Evolutionary conservation across 2,113 vertebrate species (phyloP), one percentile per base, ranked within the genome.

Genomic region (Daphoenositta chrysoptera): DNA sequence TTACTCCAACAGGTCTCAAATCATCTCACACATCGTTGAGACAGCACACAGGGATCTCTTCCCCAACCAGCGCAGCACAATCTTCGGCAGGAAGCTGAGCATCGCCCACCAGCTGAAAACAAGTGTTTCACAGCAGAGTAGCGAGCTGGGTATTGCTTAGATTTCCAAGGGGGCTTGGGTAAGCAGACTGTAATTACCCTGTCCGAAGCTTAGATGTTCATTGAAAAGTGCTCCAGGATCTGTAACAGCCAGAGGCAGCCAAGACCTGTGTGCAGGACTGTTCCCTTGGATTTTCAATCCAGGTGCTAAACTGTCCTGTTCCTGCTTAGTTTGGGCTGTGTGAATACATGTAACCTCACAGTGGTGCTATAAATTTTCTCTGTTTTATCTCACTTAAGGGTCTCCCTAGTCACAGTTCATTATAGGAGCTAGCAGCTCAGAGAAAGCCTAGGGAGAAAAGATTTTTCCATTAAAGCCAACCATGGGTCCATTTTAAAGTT

Each of bases 1-100:
- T 71, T 53, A 33, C 39, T 44, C 37, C n/a, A 40, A 24, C 15
- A 24, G 28, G 20, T 80, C 33, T 76, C 53, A 57, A 57, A 65
- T n/a, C 7, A 13, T 51, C 66, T 69, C 26, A 2, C 24, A 1
- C 3, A 0, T 27, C 2, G 14, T 37, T 76, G 63, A 64, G 56
- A 5, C 33, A 12, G 40, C 2, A 2, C 23, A 15, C 7, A 3
- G 69, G 64, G 35, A 65, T 82, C 57, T 7, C 53, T 54, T 76
- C 45, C 69, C 42, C 81, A 48, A 1, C 15, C 44, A 15, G 39
- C 0, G 0, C 54, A 63, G 42, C 76, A 15, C 19, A 9, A 6
- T 35, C 45, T 81, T 68, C 0, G 0, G 10, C 1, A 1, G 65
- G 60, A 48, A 78, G 53, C 22, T 76, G 51, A 79, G 7, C 53